Base-by-base conservation (phyloP, 1,140 invertebrate genomes). In the Apis florea region DNA sequence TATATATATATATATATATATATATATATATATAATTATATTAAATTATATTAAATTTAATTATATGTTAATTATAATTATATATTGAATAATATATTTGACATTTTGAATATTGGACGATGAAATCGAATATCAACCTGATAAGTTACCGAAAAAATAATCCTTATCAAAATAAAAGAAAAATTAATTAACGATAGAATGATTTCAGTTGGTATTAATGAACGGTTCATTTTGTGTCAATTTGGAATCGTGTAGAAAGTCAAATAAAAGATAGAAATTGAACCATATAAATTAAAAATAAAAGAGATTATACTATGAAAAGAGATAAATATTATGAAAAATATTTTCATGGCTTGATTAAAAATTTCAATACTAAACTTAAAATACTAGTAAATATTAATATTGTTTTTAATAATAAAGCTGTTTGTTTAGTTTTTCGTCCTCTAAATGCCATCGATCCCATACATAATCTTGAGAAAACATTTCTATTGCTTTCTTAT, bases 381-480 rank as follows among this genome's bases (percentile, higher is more conserved):
- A 88, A 84, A 84, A 90, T 90, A 90, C 89, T 86, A 83, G 69
- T 80, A 76, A 88, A 84, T 85, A 83, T 81, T 88, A 88, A 90
- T 87, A 83, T 73, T 73, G 79, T 81, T 68, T 79, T 79, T 83
- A 85, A 83, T 80, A 68, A 84, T 63, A 64, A 73, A 21, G 70
- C n/a, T 76, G 67, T n/a, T 68, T 53, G 40, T 70, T 70, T 70
- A 63, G 26, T 56, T 67, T 49, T 75, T 69, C 53, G 53, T 54
- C 71, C 63, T 81, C 54, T 68, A 59, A 68, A 81, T 75, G 71
- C 24, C 54, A 26, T 15, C 54, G 47, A 59, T 68, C 17, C n/a
- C n/a, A 11, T 15, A 63, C 26, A n/a, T 53, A 51, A 79, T 81
- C 71, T 75, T 58, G 47, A 75, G 47, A 51, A 53, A 75, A 24